Conservation (phyloP, 2,888 invertebrate genomes). For the Rhagonycha lutea region DNA sequence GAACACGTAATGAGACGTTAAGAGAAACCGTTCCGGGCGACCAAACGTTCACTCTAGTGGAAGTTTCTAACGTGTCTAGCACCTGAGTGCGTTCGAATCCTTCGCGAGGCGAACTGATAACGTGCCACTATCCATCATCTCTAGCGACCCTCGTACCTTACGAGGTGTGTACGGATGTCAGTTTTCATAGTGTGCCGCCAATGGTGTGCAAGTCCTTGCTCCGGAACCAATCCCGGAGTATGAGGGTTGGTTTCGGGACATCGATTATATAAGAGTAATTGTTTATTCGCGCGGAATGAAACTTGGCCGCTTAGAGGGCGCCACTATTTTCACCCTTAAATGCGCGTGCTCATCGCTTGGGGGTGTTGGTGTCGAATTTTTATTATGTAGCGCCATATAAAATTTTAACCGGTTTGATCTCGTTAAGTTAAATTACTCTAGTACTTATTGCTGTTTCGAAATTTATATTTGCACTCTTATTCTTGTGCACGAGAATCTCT, state of each 20-base stretch:
- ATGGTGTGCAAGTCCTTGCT: slow-evolving; percentile 21
- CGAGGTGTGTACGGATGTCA: slow-evolving; percentile 53
- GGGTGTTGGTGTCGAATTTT: slow-evolving; percentile 36
- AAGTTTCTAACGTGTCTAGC: slow-evolving; percentile 33
- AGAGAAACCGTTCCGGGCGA: slow-evolving; percentile 37
- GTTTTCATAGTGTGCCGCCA: slow-evolving; percentile 25
- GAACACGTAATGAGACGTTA: slow-evolving; percentile 36
- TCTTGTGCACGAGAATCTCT: background rate
- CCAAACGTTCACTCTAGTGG: slow-evolving; percentile 38
- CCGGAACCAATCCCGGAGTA: slow-evolving; percentile 35
- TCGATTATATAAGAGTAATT: slow-evolving; percentile 45
- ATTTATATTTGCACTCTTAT: background rate
- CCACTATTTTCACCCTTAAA: slow-evolving; percentile 42
- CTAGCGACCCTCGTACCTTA: slow-evolving; percentile 46
- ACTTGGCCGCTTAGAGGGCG: slow-evolving; percentile 53
- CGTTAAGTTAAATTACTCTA: background rate
- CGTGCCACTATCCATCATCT: slow-evolving; percentile 46
- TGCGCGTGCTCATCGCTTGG: slow-evolving; percentile 37
- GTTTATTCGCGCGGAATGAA: slow-evolving; percentile 53
- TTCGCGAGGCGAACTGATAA: slow-evolving; percentile 45
- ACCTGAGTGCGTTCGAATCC: slow-evolving; percentile 35
- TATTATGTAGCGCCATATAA: slow-evolving; percentile 31
- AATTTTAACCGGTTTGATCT: slow-evolving; percentile 2
- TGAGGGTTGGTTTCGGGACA: slow-evolving; percentile 37
- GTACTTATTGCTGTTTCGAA: background rate